Evolutionary conservation across 2,113 vertebrate genomes (phyloP), one percentile per base, ranked within the genome.

Genomic region (Monarcha castaneiventris): DNA sequence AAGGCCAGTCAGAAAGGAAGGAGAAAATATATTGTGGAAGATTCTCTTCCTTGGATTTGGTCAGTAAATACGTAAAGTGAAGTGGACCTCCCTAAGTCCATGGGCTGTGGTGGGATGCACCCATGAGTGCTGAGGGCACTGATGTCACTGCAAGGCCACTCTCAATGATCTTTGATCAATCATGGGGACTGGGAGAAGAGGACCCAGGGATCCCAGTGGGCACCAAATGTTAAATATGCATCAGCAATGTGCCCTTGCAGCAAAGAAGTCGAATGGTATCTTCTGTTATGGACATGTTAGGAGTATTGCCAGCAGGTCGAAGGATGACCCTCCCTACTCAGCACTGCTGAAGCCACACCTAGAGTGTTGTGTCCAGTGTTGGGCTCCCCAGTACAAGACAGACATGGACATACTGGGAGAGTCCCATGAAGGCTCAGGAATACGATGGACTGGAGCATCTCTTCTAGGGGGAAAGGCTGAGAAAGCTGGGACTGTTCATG

Each of bases 101-200:
- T n/a, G 17, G 39, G 6, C 19, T 16, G 26, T 82, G 14, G 10
- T n/a, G 13, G 20, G 20, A 30, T 48, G 37, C 20, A 58, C 22
- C 4, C 13, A 37, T 0, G 1, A 37, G 17, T 48, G n/a, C 56
- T 54, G 27, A 69, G 21, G 23, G 6, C 16, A 15, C 30, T 69
- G 21, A 29, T 62, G 41, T 35, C 29, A 46, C 48, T 68, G 59
- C 29, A 78, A 83, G 33, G 10, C 48, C 16, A 58, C 16, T 54
- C 17, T 33, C 37, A 16, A 8, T 16, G 7, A 25, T 19, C 15
- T 46, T 39, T 73, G 5, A 19, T 66, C 1, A 0, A 20, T n/a
- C 6, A 46, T 4, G 4, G 33, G 35, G 43, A 35, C 16, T 18
- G 16, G 15, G 16, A 51, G 71, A 82, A 29, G 16, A 35, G 13